These are phyloP conservation scores for Polylopha cassiicola DNA, from an alignment of 2,888 invertebrate species.

Conservation along the genomic window DNA sequence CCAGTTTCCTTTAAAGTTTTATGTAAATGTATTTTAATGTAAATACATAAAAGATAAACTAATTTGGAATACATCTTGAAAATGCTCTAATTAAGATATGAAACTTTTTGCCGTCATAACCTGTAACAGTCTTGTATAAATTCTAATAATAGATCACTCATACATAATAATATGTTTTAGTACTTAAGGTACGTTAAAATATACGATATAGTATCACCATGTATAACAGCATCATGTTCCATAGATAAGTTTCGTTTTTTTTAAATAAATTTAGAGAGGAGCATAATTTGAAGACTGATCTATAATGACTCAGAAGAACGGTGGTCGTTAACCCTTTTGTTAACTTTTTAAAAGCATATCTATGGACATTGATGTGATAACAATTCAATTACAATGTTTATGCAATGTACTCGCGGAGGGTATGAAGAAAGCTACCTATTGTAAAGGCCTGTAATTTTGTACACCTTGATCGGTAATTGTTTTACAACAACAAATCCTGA, in stretches of 20 bases:
- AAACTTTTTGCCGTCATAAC: slow-evolving; percentile 18
- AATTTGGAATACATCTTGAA: slow-evolving; percentile 32
- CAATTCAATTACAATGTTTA: slow-evolving; percentile 25
- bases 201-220: slow-evolving; percentile 57
- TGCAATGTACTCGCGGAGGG: slow-evolving; percentile 45
- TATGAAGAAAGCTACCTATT: slow-evolving; percentile 53
- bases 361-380: slow-evolving; percentile 12
- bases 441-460: slow-evolving; percentile 73
- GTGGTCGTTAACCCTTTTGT: too few species aligned
- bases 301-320: too few species aligned
- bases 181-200: slow-evolving; percentile 56
- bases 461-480: slow-evolving; percentile 69
- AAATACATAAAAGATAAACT: slow-evolving; percentile 29
- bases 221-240: slow-evolving; percentile 31
- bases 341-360: too few species aligned
- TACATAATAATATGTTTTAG: slow-evolving; percentile 49
- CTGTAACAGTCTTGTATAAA: slow-evolving; percentile 26
- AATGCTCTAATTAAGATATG: slow-evolving; percentile 29
- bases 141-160: slow-evolving; percentile 36
- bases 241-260: slow-evolving; percentile 20
- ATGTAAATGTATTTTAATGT: slow-evolving; percentile 8
- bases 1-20: slow-evolving; percentile 6
- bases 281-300: too few species aligned
- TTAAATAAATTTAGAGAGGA: too few species aligned
- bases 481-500: slow-evolving; percentile 65